phyloP scores from a whole-genome alignment of 1,140 invertebrate species.

The Ceratitis capitata region DNA sequence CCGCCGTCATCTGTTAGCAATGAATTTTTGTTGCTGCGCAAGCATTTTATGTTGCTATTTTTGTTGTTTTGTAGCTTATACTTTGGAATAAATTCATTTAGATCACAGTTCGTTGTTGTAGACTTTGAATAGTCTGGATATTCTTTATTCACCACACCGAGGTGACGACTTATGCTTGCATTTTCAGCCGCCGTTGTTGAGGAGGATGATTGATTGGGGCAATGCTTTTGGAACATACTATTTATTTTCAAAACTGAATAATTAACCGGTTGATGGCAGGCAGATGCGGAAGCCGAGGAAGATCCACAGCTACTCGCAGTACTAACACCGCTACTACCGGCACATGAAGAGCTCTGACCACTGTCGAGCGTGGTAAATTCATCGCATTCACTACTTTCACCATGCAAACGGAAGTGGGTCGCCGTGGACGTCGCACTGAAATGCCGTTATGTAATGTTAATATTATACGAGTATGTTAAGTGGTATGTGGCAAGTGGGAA shows the following conservation, averaged over 20 bases:
- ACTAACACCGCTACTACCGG: too few species aligned
- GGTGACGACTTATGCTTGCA: neutral
- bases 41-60: neutral
- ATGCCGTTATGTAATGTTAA: conserved; percentile 18
- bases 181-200: neutral
- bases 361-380: neutral
- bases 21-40: neutral
- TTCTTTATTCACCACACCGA: neutral
- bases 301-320: too few species aligned
- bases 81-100: neutral
- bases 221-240: conserved; percentile 25
- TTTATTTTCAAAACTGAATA: conserved; percentile 15
- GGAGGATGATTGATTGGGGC: neutral
- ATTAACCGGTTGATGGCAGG: neutral
- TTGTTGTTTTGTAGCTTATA: neutral
- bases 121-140: neutral
- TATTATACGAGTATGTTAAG: too few species aligned
- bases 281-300: neutral
- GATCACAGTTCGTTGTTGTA: conserved; percentile 5
- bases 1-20: neutral
- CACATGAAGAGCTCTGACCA: neutral
- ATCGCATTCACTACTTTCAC: neutral
- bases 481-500: too few species aligned
- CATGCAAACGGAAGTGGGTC: conserved; percentile 27
- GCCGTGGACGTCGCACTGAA: neutral